These are phyloP conservation scores for Mareca strepera DNA, from an alignment of 2,797 vertebrate genomes.

Conservation along the genomic window DNA sequence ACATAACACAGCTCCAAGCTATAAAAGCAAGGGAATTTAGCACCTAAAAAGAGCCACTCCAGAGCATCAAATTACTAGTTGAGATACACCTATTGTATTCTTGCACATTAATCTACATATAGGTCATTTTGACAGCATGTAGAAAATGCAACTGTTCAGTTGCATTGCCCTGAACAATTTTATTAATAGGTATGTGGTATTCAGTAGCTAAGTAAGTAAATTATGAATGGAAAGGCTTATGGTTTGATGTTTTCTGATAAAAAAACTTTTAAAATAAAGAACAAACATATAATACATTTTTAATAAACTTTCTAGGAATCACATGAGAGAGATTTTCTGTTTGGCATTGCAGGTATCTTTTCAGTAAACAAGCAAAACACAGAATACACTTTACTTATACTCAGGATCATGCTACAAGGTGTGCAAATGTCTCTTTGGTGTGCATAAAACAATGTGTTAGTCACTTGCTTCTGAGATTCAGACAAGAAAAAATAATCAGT, in stretches of 20 bases:
- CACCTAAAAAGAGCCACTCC: neutral
- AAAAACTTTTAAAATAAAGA: neutral
- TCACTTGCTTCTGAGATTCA: neutral
- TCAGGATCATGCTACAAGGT: neutral
- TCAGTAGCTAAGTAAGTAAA: neutral
- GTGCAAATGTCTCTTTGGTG: neutral
- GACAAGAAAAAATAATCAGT: neutral
- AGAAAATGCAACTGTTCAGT: neutral
- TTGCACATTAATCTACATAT: neutral
- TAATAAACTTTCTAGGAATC: neutral
- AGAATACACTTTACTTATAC: neutral
- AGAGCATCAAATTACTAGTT: neutral
- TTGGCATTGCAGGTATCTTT: neutral
- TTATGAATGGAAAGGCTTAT: neutral
- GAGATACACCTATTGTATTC: neutral
- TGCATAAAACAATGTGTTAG: neutral
- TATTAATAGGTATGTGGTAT: neutral
- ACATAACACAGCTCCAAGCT: neutral
- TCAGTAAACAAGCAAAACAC: neutral
- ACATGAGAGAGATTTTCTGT: neutral
- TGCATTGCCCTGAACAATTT: neutral
- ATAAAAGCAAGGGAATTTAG: neutral
- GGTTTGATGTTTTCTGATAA: neutral
- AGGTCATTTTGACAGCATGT: neutral
- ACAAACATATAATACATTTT: neutral